phyloP scores from a whole-genome alignment of 2,113 vertebrate genomes.

The Pygoscelis antarcticus region DNA sequence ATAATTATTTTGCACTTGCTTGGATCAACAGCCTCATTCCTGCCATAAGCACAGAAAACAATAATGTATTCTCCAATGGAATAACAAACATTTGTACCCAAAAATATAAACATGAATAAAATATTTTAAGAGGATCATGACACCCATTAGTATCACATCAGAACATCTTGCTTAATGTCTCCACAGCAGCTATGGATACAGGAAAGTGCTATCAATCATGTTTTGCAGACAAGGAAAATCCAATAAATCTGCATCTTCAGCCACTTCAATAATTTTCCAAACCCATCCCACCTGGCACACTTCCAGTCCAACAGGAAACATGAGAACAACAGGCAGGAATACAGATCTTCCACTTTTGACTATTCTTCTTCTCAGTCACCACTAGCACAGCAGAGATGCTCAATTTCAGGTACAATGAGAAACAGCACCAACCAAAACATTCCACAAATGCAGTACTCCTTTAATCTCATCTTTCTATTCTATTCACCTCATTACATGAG shows the following conservation, averaged over 20 bases:
- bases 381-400: neutral
- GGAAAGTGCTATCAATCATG: neutral
- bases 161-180: neutral
- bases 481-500: accelerated
- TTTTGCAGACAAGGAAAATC: neutral
- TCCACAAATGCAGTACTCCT: neutral
- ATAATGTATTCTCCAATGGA: neutral
- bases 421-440: neutral
- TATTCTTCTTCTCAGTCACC: neutral
- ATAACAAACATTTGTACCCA: neutral
- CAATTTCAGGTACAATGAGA: too few relatives aligned
- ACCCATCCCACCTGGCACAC: neutral
- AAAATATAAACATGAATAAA: neutral
- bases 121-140: neutral
- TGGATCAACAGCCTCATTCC: neutral
- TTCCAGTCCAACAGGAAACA: neutral
- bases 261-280: neutral
- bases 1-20: neutral
- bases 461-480: neutral
- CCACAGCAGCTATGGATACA: neutral
- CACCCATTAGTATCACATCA: neutral
- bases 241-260: neutral
- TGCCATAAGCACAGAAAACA: neutral
- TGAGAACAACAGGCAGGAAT: neutral
- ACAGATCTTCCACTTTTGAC: accelerated